Conservation (phyloP, 2,113 vertebrate genomes). For the Albula goreensis region DNA sequence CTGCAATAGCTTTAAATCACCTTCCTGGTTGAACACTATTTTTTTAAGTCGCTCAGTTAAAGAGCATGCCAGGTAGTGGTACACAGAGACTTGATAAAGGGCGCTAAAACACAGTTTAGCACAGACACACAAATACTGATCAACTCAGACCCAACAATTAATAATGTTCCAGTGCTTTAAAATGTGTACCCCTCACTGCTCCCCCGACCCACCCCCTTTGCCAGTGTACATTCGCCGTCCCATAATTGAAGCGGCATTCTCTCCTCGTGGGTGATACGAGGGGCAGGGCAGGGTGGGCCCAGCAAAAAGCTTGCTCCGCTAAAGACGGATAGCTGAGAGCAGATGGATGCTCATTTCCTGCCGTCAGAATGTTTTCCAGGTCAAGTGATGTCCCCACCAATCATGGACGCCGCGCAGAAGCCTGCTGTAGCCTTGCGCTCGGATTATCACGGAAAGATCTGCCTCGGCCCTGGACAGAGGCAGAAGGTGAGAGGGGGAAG, state of each 20-base stretch:
- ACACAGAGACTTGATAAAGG: neutral
- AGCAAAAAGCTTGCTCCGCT: slow-evolving; percentile 83
- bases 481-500: no score
- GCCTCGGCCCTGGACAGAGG: no score
- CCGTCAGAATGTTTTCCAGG: slow-evolving; percentile 80
- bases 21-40: no score
- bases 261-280: slow-evolving; percentile 80
- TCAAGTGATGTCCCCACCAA: slow-evolving; percentile 96
- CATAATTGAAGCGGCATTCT: slow-evolving; percentile 83
- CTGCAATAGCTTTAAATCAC: neutral
- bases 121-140: neutral
- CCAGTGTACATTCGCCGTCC: slow-evolving; percentile 48
- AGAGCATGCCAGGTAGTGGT: no score
- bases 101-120: neutral
- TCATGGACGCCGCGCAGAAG: slow-evolving; percentile 88
- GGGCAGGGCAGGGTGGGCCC: slow-evolving; percentile 57
- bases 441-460: slow-evolving; percentile 81
- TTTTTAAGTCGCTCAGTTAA: no score
- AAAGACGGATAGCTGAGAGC: slow-evolving; percentile 87
- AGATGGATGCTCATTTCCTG: slow-evolving; percentile 95
- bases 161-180: no score
- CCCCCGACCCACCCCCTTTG: no score
- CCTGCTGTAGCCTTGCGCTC: slow-evolving; percentile 94
- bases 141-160: no score
- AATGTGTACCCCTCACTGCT: no score